Base-by-base conservation (phyloP, 2,797 vertebrate genomes). In the Echiichthys vipera region DNA sequence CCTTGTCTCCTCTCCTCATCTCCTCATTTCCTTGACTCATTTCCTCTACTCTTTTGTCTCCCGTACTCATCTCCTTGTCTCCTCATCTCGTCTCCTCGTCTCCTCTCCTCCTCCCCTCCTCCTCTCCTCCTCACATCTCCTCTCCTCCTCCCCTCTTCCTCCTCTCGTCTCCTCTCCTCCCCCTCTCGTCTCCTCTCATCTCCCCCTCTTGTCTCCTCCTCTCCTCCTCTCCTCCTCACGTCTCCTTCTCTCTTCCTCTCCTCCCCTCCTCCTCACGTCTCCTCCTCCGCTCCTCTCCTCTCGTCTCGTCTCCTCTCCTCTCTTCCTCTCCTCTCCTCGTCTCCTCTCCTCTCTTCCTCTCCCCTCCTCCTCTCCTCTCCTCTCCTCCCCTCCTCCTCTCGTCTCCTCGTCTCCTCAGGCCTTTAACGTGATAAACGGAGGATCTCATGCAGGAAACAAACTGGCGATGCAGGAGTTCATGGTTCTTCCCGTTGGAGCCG, bases 401-500 rank as follows among this genome's bases (percentile, higher is more conserved):
- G 13, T 10, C 59, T 24, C 40, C 6, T 75, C 18, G 37, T 8
- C 18, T 46, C 59, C 18, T n/a, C 78, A 98, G 97, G 97, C 97
- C 70, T 98, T 98, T 88, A 98, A 98, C 0, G 97, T 98, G 82
- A 98, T 98, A 83, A 98, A 98, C 0, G 97, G 97, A 61, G 97
- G 97, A 34, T 98, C 97, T 64, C 97, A 98, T 0, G 97, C 97
- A 15, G 97, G 97, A 24, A 98, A 98, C 92, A 98, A 98, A 74
- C 93, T 98, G 86, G 97, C 97, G 65, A 98, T 98, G 97, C 97
- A 98, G 89, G 97, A 98, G 89, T 98, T 98, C 84, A 97, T 98
- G 97, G 96, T 98, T 63, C 94, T 98, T 65, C 97, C 97, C 0
- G 97, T 98, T 43, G 97, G 97, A 14, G 97, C 97, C 0, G 96